Evolutionary conservation across 2,888 invertebrate genomes (phyloP).

Genomic region (Dione vanillae): DNA sequence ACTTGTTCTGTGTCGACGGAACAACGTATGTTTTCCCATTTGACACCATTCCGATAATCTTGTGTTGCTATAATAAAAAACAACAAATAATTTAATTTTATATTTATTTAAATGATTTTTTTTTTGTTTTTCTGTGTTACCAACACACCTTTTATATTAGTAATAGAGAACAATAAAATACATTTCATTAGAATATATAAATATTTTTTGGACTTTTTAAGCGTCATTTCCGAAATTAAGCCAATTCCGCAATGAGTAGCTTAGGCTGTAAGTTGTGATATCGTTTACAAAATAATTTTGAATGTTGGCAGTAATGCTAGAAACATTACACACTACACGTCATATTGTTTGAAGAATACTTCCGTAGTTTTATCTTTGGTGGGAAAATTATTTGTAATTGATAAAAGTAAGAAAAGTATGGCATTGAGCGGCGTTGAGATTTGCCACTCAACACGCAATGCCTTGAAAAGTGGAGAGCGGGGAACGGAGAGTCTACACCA

Average conservation of each 20-base stretch:
- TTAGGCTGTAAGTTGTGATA: not conserved
- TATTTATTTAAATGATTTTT: no score
- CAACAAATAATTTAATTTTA: not conserved
- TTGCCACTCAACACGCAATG: no score
- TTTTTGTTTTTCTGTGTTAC: not conserved
- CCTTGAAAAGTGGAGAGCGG: no score
- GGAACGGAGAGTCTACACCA: no score
- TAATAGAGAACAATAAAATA: not conserved
- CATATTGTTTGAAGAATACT: constrained; percentile 8
- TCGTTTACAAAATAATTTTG: constrained; percentile 28
- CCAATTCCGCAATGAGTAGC: not conserved
- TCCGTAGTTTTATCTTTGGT: constrained; percentile 16
- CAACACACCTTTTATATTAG: not conserved
- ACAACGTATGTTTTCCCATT: constrained; percentile 56
- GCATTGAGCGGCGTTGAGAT: no score
- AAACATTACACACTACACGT: not conserved
- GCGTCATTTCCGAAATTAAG: not conserved
- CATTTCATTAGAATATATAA: constrained; percentile 1
- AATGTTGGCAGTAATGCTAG: constrained; percentile 1
- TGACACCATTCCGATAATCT: constrained; percentile 28
- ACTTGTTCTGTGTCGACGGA: constrained; percentile 54
- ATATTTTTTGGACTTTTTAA: not conserved
- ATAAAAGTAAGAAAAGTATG: not conserved
- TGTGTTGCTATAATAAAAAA: constrained; percentile 13
- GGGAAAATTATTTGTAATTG: constrained; percentile 3